phyloP scores from a whole-genome alignment of 2,113 vertebrate genomes.

The Pomatorhinus ruficollis region DNA sequence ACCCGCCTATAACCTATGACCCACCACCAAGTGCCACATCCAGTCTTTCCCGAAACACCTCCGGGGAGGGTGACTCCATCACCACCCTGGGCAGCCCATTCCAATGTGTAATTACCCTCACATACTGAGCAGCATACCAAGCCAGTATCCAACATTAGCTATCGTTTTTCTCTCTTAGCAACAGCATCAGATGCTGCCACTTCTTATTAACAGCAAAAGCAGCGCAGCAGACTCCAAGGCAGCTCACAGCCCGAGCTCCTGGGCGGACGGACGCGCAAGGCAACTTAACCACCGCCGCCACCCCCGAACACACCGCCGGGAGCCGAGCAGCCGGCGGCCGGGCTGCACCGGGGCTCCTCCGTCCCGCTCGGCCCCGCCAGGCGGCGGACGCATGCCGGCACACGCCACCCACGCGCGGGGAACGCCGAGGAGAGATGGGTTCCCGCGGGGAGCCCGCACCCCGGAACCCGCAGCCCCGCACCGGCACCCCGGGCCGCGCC shows the following conservation, averaged over 20 bases:
- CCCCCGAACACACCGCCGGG: background rate
- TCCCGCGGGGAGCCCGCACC: too few relatives aligned
- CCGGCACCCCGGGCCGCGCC: too few relatives aligned
- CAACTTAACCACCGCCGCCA: too few relatives aligned
- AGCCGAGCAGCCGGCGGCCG: too few relatives aligned
- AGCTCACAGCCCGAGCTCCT: accelerated
- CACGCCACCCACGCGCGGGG: background rate
- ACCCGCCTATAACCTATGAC: background rate
- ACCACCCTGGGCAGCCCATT: background rate
- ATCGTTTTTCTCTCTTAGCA: background rate
- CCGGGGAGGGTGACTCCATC: background rate
- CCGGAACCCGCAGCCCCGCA: too few relatives aligned
- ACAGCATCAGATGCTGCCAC: accelerated
- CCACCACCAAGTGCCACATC: background rate
- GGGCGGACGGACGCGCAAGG: accelerated
- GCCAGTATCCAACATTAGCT: accelerated
- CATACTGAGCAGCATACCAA: accelerated
- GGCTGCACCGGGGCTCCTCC: background rate
- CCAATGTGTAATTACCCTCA: background rate
- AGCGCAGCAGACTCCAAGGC: accelerated
- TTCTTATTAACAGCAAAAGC: accelerated
- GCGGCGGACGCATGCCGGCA: background rate
- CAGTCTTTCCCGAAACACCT: background rate
- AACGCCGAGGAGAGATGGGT: background rate
- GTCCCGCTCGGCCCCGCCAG: background rate